These are phyloP conservation scores for Puffinus mauretanicus DNA, from an alignment of 2,113 vertebrate species.

Conservation along the genomic window DNA sequence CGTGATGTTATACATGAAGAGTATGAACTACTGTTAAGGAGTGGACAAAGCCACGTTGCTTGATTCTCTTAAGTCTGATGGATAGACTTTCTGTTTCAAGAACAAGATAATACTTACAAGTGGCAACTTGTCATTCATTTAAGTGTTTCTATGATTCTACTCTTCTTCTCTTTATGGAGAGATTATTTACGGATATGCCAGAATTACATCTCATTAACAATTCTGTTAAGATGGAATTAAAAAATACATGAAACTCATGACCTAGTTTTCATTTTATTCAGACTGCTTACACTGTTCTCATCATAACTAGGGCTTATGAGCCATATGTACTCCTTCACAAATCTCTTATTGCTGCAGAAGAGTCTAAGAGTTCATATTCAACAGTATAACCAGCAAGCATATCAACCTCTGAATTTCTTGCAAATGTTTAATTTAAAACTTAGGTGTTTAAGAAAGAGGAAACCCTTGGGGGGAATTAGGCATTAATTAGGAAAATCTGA, in stretches of 20 bases:
- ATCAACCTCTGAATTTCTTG: not conserved
- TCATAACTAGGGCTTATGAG: not conserved
- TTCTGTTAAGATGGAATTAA: not conserved
- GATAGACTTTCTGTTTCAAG: conserved; percentile 28
- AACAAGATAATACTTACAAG: not conserved
- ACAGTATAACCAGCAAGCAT: not conserved
- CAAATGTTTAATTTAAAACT: not conserved
- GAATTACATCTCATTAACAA: not conserved
- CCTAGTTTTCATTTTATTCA: not conserved
- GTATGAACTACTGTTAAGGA: not conserved
- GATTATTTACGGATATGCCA: not conserved
- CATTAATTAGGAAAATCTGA: not conserved
- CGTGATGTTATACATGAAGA: not conserved
- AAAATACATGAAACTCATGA: not conserved
- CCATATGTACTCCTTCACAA: not conserved
- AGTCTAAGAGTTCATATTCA: not conserved
- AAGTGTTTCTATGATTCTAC: not conserved
- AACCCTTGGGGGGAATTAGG: not conserved
- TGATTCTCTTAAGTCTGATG: conserved; percentile 18
- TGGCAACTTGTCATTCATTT: conserved; percentile 20
- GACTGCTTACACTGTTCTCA: not conserved
- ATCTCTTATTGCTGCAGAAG: not conserved
- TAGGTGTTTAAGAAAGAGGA: not conserved
- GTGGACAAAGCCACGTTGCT: conserved; percentile 22
- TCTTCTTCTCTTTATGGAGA: not conserved